Percentiles rank a stretch among this genome's conserved stretches.
These are phyloP conservation scores for Lasioglossum vierecki DNA, from an alignment of 2,888 invertebrate species.

Conservation along the genomic window DNA sequence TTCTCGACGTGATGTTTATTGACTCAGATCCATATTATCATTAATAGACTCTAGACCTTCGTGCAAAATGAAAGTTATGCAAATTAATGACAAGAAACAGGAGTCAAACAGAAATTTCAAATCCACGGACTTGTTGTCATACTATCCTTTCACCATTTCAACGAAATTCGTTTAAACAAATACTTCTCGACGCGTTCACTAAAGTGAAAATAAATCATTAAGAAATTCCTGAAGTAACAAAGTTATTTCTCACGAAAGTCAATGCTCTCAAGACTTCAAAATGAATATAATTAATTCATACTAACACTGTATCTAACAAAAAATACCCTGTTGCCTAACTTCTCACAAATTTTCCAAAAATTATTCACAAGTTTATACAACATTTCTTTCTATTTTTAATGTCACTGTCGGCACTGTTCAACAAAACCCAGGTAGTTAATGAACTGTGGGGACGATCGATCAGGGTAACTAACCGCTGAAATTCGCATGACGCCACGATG, in stretches of 20 bases:
- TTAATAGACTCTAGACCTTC: neutral
- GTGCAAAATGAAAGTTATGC: neutral
- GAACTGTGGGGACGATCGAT: neutral
- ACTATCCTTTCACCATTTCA: neutral
- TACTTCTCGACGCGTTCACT: neutral
- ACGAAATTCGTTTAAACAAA: neutral
- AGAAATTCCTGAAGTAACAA: neutral
- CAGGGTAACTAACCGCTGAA: neutral
- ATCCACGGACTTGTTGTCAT: neutral
- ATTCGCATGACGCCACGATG: neutral
- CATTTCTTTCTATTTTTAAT: neutral
- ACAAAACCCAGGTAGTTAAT: neutral
- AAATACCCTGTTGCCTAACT: neutral
- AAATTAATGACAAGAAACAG: neutral
- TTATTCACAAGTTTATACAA: neutral
- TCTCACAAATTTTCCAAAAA: neutral
- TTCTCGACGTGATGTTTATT: neutral
- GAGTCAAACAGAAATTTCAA: neutral
- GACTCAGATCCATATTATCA: neutral
- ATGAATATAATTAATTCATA: neutral
- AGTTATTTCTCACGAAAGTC: too few relatives aligned
- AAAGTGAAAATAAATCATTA: neutral
- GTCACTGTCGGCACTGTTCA: neutral
- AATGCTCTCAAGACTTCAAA: neutral
- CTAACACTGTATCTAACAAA: neutral